Conservation (phyloP, 1,140 invertebrate species). For the Sesamia nonagrioides region DNA sequence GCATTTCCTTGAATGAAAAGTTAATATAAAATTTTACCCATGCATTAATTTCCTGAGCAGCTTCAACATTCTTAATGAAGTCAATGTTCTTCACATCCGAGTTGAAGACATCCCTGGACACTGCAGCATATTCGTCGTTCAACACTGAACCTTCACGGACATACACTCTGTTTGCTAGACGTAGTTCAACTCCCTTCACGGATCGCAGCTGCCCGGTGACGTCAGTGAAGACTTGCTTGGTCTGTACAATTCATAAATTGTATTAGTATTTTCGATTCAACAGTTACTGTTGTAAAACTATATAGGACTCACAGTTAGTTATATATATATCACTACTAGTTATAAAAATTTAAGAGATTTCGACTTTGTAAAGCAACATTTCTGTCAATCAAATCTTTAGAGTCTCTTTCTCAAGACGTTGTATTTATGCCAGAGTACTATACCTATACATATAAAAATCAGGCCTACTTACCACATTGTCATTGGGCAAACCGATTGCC, state of each 20-base stretch:
- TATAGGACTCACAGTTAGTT: too few relatives aligned
- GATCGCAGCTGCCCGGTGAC: constrained; percentile 51
- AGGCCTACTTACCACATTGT: constrained; percentile 66
- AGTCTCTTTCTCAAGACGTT: too few relatives aligned
- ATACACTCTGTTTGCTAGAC: constrained; percentile 61
- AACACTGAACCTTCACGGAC: constrained; percentile 46
- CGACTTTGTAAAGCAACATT: too few relatives aligned
- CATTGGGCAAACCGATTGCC: constrained; percentile 70
- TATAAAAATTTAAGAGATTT: too few relatives aligned
- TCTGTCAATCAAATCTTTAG: too few relatives aligned
- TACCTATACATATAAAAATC: too few relatives aligned
- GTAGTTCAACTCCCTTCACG: constrained; percentile 61
- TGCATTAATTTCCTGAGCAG: constrained; percentile 72
- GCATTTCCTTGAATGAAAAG: too few relatives aligned
- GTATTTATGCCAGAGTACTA: too few relatives aligned
- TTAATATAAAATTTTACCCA: constrained; percentile 85
- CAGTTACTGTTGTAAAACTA: too few relatives aligned
- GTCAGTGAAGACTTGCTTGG: constrained; percentile 58
- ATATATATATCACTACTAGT: too few relatives aligned
- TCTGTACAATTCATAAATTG: constrained; percentile 56
- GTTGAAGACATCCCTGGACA: constrained; percentile 58
- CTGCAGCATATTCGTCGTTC: constrained; percentile 54
- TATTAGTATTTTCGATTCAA: too few relatives aligned
- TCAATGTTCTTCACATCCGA: constrained; percentile 67
- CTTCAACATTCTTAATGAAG: constrained; percentile 62